Conservation (phyloP, 2,888 invertebrate genomes). For the Rhagonycha fulva region DNA sequence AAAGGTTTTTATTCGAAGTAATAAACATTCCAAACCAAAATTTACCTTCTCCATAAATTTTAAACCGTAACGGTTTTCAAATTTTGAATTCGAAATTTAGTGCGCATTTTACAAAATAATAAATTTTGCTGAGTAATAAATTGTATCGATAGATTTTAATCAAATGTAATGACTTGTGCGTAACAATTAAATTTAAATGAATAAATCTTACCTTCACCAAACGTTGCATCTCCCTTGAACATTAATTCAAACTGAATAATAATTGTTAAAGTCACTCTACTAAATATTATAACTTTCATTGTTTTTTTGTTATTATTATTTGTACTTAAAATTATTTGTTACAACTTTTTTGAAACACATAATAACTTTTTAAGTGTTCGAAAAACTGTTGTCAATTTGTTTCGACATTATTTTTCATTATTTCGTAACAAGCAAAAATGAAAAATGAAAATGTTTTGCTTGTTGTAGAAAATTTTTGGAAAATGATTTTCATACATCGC, state of each 20-base stretch:
- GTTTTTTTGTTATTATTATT: neutral
- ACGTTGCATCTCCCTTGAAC: neutral
- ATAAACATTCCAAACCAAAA: neutral
- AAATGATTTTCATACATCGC: conserved; percentile 14
- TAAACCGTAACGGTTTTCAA: neutral
- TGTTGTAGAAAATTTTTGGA: neutral
- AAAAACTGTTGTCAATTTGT: neutral
- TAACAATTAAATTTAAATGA: neutral
- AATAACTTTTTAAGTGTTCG: neutral
- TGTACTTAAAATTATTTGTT: neutral
- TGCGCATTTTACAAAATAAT: neutral
- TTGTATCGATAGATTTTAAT: neutral
- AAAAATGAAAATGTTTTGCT: neutral
- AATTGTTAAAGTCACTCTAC: conserved; percentile 8
- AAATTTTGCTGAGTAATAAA: neutral
- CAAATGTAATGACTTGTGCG: neutral
- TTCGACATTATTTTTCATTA: neutral
- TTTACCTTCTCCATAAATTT: neutral
- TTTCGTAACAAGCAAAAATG: neutral
- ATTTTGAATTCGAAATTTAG: neutral
- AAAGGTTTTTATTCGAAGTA: neutral
- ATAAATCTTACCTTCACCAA: conserved; percentile 16
- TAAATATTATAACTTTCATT: conserved; percentile 11
- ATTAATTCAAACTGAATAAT: conserved; percentile 1
- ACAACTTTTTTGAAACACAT: neutral